Base-by-base conservation (phyloP, 2,888 invertebrate species). In the Cabera pusaria region DNA sequence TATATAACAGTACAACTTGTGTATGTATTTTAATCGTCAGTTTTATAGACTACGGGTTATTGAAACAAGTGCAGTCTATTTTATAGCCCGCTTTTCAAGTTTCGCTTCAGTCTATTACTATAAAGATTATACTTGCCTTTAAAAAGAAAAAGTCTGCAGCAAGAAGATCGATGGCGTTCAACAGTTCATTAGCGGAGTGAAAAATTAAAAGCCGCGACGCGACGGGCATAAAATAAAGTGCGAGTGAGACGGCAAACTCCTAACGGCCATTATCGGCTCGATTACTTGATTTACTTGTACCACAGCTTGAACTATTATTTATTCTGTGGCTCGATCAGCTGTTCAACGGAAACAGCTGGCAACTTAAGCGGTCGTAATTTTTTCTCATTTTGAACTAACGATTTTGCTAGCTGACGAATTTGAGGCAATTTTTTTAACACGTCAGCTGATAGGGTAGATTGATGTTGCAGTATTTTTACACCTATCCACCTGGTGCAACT, bases 261-360 rank as follows among this genome's bases (percentile, higher is more conserved):
- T 82, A 85, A 83, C 82, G 76, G 82, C 79, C 81, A 86, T 86
- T 87, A 87, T 86, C 86, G 87, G 81, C 70, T 71, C n/a, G n/a
- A n/a, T n/a, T n/a, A n/a, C n/a, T n/a, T n/a, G n/a, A n/a, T n/a
- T n/a, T n/a, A n/a, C n/a, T n/a, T n/a, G n/a, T n/a, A n/a, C n/a
- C n/a, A n/a, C n/a, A n/a, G n/a, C n/a, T n/a, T n/a, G n/a, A n/a
- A n/a, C n/a, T n/a, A n/a, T n/a, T n/a, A n/a, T n/a, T n/a, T n/a
- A n/a, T n/a, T n/a, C n/a, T n/a, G n/a, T n/a, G n/a, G n/a, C n/a
- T n/a, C 82, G 82, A 87, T 87, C 87, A 87, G 87, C 83, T 85
- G 84, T 79, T 73, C 68, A 66, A 55, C 81, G 87, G 87, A 85
- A 84, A 75, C 87, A 87, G 86, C 82, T 87, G 86, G 79, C 73